Evolutionary conservation across 2,888 invertebrate species (phyloP).

Genomic region (Drosophila lutescens): DNA sequence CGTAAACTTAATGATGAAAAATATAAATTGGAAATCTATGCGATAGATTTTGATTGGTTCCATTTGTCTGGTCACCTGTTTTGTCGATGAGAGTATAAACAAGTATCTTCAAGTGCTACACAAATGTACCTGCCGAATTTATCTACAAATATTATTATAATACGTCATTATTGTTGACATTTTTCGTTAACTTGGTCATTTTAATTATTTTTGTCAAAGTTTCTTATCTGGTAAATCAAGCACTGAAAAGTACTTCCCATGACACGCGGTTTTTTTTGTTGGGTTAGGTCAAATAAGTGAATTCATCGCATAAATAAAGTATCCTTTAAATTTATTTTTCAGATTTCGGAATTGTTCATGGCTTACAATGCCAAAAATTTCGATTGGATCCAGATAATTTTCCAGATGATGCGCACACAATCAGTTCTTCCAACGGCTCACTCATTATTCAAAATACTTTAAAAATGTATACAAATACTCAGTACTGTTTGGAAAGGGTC

Average conservation of each 20-base stretch:
- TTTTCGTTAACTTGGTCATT: not conserved
- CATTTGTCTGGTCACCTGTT: slow-evolving; percentile 31
- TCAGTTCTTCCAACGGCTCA: slow-evolving; percentile 79
- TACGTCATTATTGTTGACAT: slow-evolving; percentile 1
- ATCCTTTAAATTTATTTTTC: slow-evolving; percentile 9
- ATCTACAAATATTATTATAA: not conserved
- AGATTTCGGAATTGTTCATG: slow-evolving; percentile 81
- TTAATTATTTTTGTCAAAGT: slow-evolving; percentile 11
- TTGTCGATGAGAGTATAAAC: not conserved
- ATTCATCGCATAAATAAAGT: not conserved
- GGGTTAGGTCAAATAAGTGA: slow-evolving; percentile 10
- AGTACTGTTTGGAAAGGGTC: slow-evolving; percentile 82
- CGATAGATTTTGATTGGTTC: slow-evolving; percentile 7
- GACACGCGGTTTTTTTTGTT: slow-evolving; percentile 8
- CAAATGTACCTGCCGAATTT: not conserved
- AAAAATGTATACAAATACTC: slow-evolving; percentile 71
- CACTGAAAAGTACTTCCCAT: not conserved
- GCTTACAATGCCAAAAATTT: slow-evolving; percentile 80
- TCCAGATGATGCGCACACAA: slow-evolving; percentile 76
- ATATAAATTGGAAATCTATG: not conserved
- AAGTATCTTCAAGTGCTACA: not conserved
- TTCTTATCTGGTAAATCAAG: slow-evolving; percentile 15
- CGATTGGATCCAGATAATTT: slow-evolving; percentile 75
- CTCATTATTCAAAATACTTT: slow-evolving; percentile 67
- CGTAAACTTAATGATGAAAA: not conserved